Evolutionary conservation across 2,113 vertebrate genomes (phyloP), one percentile per base, ranked within the genome.

Genomic region (Dipodomys merriami): DNA sequence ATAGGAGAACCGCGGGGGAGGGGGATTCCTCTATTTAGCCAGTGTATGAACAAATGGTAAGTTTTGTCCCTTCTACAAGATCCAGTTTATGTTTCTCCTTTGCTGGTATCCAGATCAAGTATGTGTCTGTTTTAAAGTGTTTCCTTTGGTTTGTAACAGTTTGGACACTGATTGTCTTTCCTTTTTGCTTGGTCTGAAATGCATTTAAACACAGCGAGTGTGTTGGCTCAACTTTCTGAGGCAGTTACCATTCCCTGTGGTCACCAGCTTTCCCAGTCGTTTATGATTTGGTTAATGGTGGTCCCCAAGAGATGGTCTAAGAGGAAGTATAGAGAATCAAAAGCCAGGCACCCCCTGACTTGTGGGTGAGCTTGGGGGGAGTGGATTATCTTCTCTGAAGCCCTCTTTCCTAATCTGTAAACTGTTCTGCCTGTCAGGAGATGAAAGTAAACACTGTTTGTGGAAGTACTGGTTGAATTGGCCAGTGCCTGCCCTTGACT

Each of bases 11-110:
- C 4, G 15, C 2, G 60, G 22, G 67, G 71, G 44, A 79, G 49
- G 2, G 4, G 15, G 12, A 9, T 2, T 19, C 23, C 22, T 6
- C 9, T 11, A 6, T 6, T 1, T 1, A 12, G 53, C 8, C 60
- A 72, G 30, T 30, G 30, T 30, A 12, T 33, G 20, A 27, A n/a
- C 33, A 76, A 29, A 65, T 13, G n/a, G 33, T 23, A 68, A 0
- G 0, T 57, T 16, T 2, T 15, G 15, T 44, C 67, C 69, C 69
- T 71, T 33, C 35, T 74, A 7, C n/a, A 33, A 77, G 5, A 53
- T 62, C n/a, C 11, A 7, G 44, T 1, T 10, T 6, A 7, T 62
- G 10, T 5, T 18, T 1, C 10, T 33, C 29, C 39, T 39, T 49
- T 33, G n/a, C 20, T 16, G 7, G 23, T 6, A 30, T 25, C 83